Conservation (phyloP, 2,797 vertebrate species). For the Simalia tracyae region DNA sequence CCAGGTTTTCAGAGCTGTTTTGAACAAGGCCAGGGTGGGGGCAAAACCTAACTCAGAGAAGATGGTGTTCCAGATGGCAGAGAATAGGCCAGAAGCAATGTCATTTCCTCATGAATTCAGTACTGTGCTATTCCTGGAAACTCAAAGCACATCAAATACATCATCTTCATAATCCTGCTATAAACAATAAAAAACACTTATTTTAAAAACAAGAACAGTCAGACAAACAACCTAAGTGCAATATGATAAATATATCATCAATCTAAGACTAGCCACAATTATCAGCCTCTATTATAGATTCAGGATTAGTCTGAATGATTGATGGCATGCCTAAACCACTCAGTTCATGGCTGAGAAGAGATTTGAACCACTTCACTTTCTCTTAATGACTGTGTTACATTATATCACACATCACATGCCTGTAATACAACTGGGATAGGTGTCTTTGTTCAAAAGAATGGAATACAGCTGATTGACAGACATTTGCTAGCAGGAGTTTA, state of each 20-base stretch:
- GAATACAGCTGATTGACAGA: constrained; percentile 53
- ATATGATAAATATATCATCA: neutral
- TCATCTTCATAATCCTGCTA: neutral
- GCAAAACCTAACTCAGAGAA: neutral
- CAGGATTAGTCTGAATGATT: neutral
- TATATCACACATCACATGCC: neutral
- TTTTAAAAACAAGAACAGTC: neutral
- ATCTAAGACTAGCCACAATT: neutral
- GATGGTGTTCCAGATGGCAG: neutral
- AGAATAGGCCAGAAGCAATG: neutral
- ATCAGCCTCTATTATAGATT: neutral
- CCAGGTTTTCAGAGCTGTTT: neutral
- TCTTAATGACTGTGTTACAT: neutral
- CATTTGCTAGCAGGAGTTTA: constrained; percentile 44
- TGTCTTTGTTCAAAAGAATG: constrained; percentile 40
- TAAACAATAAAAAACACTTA: neutral
- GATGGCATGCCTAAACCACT: neutral
- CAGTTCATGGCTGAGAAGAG: neutral
- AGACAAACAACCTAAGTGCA: neutral
- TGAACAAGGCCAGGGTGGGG: neutral
- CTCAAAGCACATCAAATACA: neutral
- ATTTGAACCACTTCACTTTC: neutral
- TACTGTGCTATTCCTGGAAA: neutral
- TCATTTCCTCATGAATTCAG: neutral
- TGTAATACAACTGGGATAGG: neutral